Conservation (phyloP, 2,113 vertebrate genomes). For the Periophthalmus modestus region DNA sequence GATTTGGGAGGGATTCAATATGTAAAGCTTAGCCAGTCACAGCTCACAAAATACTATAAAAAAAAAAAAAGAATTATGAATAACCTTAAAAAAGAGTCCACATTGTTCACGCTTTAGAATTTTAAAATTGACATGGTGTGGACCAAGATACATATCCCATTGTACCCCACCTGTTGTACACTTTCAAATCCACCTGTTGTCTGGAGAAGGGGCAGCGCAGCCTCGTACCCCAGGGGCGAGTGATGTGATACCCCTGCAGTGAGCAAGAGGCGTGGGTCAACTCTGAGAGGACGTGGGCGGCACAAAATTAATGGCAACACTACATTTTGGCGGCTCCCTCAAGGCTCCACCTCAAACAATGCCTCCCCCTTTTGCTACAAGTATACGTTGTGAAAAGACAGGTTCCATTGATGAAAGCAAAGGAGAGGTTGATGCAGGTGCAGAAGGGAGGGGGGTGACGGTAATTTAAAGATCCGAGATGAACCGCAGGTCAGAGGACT, state of each 20-base stretch:
- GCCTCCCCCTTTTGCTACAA: constrained; percentile 61
- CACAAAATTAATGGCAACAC: constrained; percentile 25
- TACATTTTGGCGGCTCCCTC: constrained; percentile 61
- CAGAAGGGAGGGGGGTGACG: background rate
- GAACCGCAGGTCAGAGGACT: constrained; percentile 39
- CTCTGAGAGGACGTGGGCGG: constrained; percentile 25
- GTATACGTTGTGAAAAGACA: constrained; percentile 52
- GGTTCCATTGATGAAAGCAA: constrained; percentile 55
- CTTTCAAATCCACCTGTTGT: constrained; percentile 67
- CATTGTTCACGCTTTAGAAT: background rate
- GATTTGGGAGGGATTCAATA: background rate
- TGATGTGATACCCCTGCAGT: constrained; percentile 69
- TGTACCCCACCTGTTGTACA: constrained; percentile 60
- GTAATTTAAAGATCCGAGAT: constrained; percentile 31
- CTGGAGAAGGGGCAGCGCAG: constrained; percentile 30
- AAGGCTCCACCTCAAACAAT: constrained; percentile 54
- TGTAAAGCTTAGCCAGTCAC: background rate
- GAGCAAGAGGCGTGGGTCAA: constrained; percentile 47
- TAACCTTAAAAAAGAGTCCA: background rate
- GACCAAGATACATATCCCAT: background rate
- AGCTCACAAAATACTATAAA: too few relatives aligned
- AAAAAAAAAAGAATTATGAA: background rate
- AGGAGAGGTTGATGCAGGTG: constrained; percentile 45
- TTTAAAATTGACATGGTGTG: background rate
- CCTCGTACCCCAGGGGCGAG: constrained; percentile 47